Conservation (phyloP, 2,113 vertebrate species). For the Plectropomus leopardus region DNA sequence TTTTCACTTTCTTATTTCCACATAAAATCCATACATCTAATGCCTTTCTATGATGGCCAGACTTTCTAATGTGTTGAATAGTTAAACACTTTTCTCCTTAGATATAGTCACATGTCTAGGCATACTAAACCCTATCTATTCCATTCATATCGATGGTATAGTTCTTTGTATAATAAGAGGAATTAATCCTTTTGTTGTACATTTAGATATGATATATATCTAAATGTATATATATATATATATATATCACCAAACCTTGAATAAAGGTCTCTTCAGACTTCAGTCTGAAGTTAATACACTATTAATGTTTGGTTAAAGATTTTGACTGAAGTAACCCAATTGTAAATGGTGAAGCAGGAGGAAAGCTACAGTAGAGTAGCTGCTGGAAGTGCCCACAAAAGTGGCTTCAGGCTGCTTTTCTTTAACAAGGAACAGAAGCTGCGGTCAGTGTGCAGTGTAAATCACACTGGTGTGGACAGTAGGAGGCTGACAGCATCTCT, state of each 20-base stretch:
- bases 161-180: not conserved
- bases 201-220: no score
- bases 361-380: not conserved
- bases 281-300: not conserved
- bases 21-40: not conserved
- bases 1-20: no score
- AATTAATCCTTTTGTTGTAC: not conserved
- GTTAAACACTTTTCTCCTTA: no score
- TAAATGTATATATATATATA: no score
- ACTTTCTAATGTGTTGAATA: no score
- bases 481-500: constrained; percentile 24
- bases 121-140: no score
- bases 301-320: not conserved
- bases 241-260: no score
- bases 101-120: no score
- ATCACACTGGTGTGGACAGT: constrained; percentile 10
- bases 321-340: not conserved
- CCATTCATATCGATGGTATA: not conserved
- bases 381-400: constrained; percentile 7
- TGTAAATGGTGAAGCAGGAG: not conserved
- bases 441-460: not conserved
- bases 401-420: constrained; percentile 7
- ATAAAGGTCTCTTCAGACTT: not conserved
- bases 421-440: constrained; percentile 35
- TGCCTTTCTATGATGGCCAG: no score